Evolutionary conservation across 2,888 invertebrate species (phyloP), one percentile per base, ranked within the genome.

Genomic region (Empis livida): DNA sequence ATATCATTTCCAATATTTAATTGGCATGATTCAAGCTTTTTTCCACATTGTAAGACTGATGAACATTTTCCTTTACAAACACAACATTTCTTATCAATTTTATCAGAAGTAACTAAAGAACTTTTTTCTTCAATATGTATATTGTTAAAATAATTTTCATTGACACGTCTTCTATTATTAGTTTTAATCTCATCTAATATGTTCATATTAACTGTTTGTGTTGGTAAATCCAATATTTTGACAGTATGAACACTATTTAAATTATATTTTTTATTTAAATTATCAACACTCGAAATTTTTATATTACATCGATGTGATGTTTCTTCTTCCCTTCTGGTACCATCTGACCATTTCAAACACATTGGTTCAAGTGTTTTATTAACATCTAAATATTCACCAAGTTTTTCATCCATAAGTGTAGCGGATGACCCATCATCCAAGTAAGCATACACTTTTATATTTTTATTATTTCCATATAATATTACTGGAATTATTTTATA

Each of bases 341-440:
- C 49, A 10, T 15, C 45, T 8, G 52, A 54, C 53, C 53, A 54
- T 15, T 44, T 52, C 8, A 52, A 32, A 40, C 52, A 51, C 4
- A 53, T 43, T 20, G 50, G 47, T 42, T 50, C 46, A 5, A 40
- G 5, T 27, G 9, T 27, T 2, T 5, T 27, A 27, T 27, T 9
- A 6, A 46, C 13, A 8, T 48, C 50, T 23, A 49, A 20, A 37
- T 46, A 16, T 23, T 42, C 31, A 2, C 23, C 32, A 23, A 42
- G 9, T 9, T 46, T 39, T 37, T 42, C 43, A 15, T 46, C 41
- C 17, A 50, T 23, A 15, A 43, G 42, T 11, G 44, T 46, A 15
- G 46, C 44, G 9, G 45, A 30, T 15, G 44, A 35, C 10, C 44
- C 45, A 37, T 48, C 48, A 16, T 48, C 46, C 14, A 51, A 43